Evolutionary conservation across 2,888 invertebrate genomes (phyloP), one percentile per base, ranked within the genome.

Genomic region (Druceiella hillmani): DNA sequence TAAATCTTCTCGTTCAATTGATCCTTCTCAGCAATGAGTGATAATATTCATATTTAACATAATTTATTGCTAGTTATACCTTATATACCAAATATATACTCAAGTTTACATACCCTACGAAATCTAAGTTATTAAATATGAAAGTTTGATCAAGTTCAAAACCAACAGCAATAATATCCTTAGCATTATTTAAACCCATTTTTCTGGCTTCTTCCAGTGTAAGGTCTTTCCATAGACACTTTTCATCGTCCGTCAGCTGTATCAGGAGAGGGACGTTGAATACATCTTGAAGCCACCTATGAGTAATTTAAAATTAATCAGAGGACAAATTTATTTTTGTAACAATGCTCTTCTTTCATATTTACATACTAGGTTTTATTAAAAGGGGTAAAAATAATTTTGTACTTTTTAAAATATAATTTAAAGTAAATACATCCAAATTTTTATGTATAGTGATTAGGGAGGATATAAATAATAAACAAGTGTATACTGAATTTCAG

Each of bases 161-260:
- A 2, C 98, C 99, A 52, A 91, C 82, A 1, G 99, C 94, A 46
- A 99, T 90, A 41, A 99, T 99, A 59, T 99, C 99, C 64, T 93
- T 97, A 2, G 92, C 89, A 67, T 99, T 99, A 57, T 90, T 89
- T 46, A 78, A 74, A 0, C 92, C 86, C 68, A 98, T 75, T 55
- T 79, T 79, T 36, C 87, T 79, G 0, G 91, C 85, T 46, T 92
- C 88, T 50, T 95, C 94, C 5, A 97, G 60, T 50, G 84, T 84
- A 34, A 99, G 70, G 58, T 97, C 92, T 59, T 87, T 94, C 98
- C 99, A 99, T 52, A 99, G 73, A 3, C 84, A 88, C 61, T 99
- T 99, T 61, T 99, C 99, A 61, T 99, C 99, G 56, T 99, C 99
- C 0, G 98, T 98, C 55, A 99, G 62, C 62, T 99, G 99, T 48